phyloP scores from a whole-genome alignment of 1,140 invertebrate genomes.

The Pseudomyrmex gracilis region DNA sequence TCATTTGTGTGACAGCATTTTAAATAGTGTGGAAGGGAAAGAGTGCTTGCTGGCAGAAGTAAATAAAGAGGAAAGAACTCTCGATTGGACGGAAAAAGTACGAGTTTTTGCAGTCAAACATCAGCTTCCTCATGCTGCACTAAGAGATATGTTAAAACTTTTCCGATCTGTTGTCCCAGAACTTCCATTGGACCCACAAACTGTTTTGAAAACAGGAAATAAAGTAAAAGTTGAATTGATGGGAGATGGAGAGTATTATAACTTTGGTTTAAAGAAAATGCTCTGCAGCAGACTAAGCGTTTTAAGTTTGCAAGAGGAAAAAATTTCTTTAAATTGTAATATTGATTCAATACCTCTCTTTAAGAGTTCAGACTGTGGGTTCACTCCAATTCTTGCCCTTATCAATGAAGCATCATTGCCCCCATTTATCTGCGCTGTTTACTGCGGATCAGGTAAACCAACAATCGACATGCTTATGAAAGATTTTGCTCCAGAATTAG shows the following conservation, averaged over 20 bases:
- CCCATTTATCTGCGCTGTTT: neutral
- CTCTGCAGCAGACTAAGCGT: neutral
- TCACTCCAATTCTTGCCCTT: neutral
- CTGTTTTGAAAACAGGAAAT: neutral
- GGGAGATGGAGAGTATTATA: neutral
- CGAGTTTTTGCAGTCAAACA: too few relatives aligned
- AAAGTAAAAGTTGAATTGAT: neutral
- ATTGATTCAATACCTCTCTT: neutral
- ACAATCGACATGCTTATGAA: neutral
- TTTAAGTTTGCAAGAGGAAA: neutral
- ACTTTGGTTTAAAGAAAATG: neutral
- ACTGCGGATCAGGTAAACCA: neutral
- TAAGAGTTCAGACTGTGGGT: neutral
- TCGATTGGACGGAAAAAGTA: too few relatives aligned
- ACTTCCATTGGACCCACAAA: neutral
- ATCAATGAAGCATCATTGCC: neutral
- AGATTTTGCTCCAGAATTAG: neutral
- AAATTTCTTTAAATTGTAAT: neutral
- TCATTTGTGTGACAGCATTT: too few relatives aligned
- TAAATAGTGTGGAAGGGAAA: too few relatives aligned
- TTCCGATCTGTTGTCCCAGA: too few relatives aligned
- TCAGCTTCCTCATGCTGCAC: too few relatives aligned
- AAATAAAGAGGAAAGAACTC: too few relatives aligned
- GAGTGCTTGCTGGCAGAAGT: too few relatives aligned
- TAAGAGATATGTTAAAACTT: too few relatives aligned